phyloP scores from a whole-genome alignment of 2,797 vertebrate genomes.

The Threskiornis aethiopicus region DNA sequence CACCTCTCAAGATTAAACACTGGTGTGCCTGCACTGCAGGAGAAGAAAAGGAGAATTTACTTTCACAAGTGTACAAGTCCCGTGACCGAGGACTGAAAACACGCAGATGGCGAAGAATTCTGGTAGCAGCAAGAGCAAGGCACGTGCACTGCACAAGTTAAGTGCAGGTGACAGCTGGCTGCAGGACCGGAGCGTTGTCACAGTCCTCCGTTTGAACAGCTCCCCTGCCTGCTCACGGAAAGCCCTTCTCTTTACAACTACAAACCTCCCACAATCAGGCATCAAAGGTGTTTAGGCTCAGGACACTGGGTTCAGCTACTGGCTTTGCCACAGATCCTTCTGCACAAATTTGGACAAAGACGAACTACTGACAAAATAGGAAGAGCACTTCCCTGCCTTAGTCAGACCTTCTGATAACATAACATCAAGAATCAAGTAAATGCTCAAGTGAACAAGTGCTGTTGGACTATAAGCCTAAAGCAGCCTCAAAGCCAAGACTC shows the following conservation, averaged over 20 bases:
- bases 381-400: neutral
- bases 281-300: neutral
- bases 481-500: constrained; percentile 51
- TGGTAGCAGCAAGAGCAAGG: neutral
- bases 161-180: constrained; percentile 9
- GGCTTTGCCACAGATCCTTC: neutral
- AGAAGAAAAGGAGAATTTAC: neutral
- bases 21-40: neutral
- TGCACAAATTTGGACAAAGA: neutral
- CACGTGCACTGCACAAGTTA: neutral
- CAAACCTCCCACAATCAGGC: neutral
- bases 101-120: neutral
- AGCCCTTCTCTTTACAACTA: neutral
- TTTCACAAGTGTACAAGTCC: neutral
- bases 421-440: neutral
- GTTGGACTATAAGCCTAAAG: neutral
- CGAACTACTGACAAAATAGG: neutral
- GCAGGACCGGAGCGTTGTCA: neutral
- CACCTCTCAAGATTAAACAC: neutral
- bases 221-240: neutral
- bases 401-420: neutral
- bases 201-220: neutral
- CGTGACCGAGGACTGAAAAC: neutral
- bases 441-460: neutral
- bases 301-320: neutral